Evolutionary conservation across 2,797 vertebrate species (phyloP), one percentile per base, ranked within the genome.

Genomic region (Anisognathus igniventris): DNA sequence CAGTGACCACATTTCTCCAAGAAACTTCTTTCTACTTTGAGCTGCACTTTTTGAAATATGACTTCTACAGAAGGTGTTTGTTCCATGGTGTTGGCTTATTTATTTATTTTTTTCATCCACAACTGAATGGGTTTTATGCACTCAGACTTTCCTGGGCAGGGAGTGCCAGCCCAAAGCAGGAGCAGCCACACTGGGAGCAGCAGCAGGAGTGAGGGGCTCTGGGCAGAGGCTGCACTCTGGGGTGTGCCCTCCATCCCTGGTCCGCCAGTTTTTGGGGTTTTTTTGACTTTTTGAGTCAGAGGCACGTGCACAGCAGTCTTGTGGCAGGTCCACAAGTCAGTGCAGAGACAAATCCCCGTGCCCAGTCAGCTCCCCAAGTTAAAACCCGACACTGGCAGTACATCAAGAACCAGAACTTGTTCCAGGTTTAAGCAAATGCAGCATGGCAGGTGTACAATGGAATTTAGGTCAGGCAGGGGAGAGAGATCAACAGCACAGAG

Each of bases 401-500:
- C 96, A 91, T 91, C 95, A 92, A 94, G 95, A 89, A 39, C 91
- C 67, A 33, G 68, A 47, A 35, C 68, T 72, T 45, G 42, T 94
- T 94, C 92, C 89, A 91, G 81, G 15, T 86, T 88, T 47, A 35
- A 92, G 73, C 65, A 94, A 89, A 94, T 6, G 54, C 54, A 62
- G 37, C 39, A 57, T 84, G 91, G 85, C 91, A 92, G 93, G 92
- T 96, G 89, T 93, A 93, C 79, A 86, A 35, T 73, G 91, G 92
- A 95, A 96, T 96, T 89, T 92, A 91, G 93, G 91, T 90, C 87
- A 81, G 89, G 66, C 87, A 93, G 73, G 68, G 45, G 62, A 35
- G 85, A 56, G 78, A 31, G 79, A 94, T 80, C 82, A 86, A 48
- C 72, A 90, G 79, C 70, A 24, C 56, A 31, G 62, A 90, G 85